Evolutionary conservation across 2,888 invertebrate species (phyloP), one percentile per base, ranked within the genome.

Genomic region (Panopea generosa): DNA sequence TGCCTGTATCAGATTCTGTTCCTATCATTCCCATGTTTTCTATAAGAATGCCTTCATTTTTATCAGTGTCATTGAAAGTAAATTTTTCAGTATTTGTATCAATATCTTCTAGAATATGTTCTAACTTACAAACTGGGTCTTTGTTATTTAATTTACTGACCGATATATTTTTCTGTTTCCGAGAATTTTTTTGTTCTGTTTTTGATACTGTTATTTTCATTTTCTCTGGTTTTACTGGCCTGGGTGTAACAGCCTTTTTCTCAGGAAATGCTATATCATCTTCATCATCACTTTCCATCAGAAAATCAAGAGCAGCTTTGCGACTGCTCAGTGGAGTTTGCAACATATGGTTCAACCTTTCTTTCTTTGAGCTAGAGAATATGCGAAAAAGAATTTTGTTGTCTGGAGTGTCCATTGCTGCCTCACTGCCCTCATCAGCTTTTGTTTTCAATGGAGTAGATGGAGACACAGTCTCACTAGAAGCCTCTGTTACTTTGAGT

Each of bases 281-380:
- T 9, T 82, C 80, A 38, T 76, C 77, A 68, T 76, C 77, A 27
- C 76, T 73, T 29, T 77, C 83, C 45, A 83, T 65, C 6, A 84
- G 70, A 14, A 67, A 49, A 43, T 84, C 77, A 1, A 84, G 50
- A 11, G 49, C 69, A 14, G 67, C 69, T 50, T 77, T 79, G 38
- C 72, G 69, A 45, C 69, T 82, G 27, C 66, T 73, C 3, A 63
- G 49, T 3, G 85, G 84, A n/a, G 82, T 82, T 47, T 73, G 74
- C 22, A 83, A 47, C 55, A 67, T 24, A 22, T 57, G 49, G 14
- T 9, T 57, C 26, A 67, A 22, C 26, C 47, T 29, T 14, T 57
- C 33, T 40, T 57, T 67, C 20, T 49, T 59, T 20, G 63, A 18
- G 49, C 59, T 47, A 9, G 50, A 33, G 22, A 55, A 24, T 50